Base-by-base conservation (phyloP, 2,888 invertebrate genomes). In the Augochlorella aurata region DNA sequence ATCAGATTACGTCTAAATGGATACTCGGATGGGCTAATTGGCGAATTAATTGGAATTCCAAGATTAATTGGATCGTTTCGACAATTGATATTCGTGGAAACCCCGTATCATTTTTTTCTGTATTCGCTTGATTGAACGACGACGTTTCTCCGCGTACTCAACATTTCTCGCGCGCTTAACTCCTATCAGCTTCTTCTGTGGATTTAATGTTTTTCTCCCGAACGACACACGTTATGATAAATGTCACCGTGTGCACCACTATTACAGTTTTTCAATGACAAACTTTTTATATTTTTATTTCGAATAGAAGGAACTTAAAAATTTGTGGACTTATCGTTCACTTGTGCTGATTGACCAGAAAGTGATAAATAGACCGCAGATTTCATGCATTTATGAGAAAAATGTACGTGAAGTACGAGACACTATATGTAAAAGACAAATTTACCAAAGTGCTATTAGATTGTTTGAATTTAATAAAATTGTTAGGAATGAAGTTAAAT, bases 1-100 rank as follows among this genome's bases (percentile, higher is more conserved):
- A 85, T 78, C 87, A 86, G 90, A 90, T 90, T 90, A 90, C 86
- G 89, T 90, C 90, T 87, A 89, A 91, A 88, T 90, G 86, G 89
- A 89, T 87, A 29, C 88, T 81, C 85, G 85, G 81, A 74, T 82
- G 75, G 74, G 86, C 86, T 90, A 90, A 89, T 91, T 90, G 88
- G 84, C 87, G 88, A 89, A 91, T 90, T 90, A 91, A 91, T 91
- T 88, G 89, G 85, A 89, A 90, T 86, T 86, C 84, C 63, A 75
- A 79, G 90, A 89, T 87, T 88, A 87, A 91, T 89, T 90, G 85
- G 77, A 74, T 74, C 80, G 77, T 72, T 74, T 79, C 74, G 82
- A 86, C 85, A 86, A 89, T 89, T 88, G 88, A 87, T 87, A 85
- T 85, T 84, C 84, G 79, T 74, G 69, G 71, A 66, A 68, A 52